Evolutionary conservation across 92 coral and sea anemone genomes (phyloP), one percentile per base, ranked within the genome.

Genomic region (Actinernus sp.): DNA sequence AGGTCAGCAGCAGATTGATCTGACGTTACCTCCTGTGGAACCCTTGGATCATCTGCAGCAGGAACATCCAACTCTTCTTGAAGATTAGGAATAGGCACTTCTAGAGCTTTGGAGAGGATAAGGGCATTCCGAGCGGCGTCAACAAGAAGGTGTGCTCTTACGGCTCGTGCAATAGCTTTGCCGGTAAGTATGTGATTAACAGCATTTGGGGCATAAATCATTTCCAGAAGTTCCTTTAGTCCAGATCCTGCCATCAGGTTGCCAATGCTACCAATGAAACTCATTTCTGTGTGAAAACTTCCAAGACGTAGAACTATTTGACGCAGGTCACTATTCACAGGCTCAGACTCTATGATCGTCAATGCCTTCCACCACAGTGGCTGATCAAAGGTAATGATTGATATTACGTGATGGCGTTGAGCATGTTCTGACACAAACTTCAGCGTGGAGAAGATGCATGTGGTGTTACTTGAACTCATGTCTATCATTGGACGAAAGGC

Each of bases 211-310:
- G 64, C 75, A 7, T 77, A 77, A 1, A 67, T 28, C 36, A 77
- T 11, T 22, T 77, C 76, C 53, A 66, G 2, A 30, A 65, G 22
- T 18, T 76, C 76, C 28, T 21, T 47, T 45, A 77, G 11, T 3
- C 76, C 84, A 1, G 76, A 55, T 32, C 76, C 84, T 0, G 56
- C 83, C 83, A 74, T 82, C 19, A 82, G 64, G 29, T 29, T 21
- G 0, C 79, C 79, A 52, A 79, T 69, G 11, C 57, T 21, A n/a
- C 74, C 79, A 10, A 49, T 46, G 45, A 49, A 78, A 63, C 85
- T 78, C 72, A 78, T 68, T 22, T 46, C 56, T 21, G 45, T 58
- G 47, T 78, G 85, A 26, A 78, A 78, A 1, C 55, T 62, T 12
- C 76, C 77, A 1, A 78, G 46, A 12, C 71, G 62, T 12, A 68